Conservation (phyloP, 2,888 invertebrate species). For the Meteorus cinctellus region DNA sequence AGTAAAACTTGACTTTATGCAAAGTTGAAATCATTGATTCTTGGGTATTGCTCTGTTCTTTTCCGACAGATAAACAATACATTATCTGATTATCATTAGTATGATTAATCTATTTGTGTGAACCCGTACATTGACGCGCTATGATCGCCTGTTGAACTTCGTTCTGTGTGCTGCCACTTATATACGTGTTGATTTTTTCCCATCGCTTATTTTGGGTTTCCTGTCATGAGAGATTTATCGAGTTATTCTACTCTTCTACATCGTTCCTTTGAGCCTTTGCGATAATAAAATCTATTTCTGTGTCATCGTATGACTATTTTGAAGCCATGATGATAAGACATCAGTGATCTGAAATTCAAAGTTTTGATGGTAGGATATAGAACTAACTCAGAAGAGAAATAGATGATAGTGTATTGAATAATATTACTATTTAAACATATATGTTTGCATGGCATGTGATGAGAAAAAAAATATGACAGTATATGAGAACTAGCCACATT, state of each 20-base stretch:
- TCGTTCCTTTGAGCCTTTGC: conserved; percentile 34
- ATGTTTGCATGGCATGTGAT: no score
- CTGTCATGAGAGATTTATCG: conserved; percentile 31
- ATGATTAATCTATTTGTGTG: neutral
- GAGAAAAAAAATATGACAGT: no score
- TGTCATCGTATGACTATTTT: conserved; percentile 56
- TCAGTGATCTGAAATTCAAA: conserved; percentile 1
- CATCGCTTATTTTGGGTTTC: conserved; percentile 2
- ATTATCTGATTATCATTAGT: neutral
- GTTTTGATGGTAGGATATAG: conserved; percentile 4
- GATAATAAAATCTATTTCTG: conserved; percentile 56
- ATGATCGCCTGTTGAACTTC: conserved; percentile 23
- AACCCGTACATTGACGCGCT: neutral
- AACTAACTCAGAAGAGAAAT: neutral
- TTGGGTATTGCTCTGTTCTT: neutral
- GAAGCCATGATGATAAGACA: conserved; percentile 56
- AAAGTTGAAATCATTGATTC: neutral
- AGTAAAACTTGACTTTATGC: neutral
- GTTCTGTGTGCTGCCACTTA: neutral
- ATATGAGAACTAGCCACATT: no score
- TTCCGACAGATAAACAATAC: neutral
- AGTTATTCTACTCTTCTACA: conserved; percentile 33
- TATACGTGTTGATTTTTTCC: conserved; percentile 10
- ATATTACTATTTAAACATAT: no score
- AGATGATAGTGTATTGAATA: neutral